Evolutionary conservation across 2,888 invertebrate species (phyloP).

Genomic region (Coenonympha arcania): DNA sequence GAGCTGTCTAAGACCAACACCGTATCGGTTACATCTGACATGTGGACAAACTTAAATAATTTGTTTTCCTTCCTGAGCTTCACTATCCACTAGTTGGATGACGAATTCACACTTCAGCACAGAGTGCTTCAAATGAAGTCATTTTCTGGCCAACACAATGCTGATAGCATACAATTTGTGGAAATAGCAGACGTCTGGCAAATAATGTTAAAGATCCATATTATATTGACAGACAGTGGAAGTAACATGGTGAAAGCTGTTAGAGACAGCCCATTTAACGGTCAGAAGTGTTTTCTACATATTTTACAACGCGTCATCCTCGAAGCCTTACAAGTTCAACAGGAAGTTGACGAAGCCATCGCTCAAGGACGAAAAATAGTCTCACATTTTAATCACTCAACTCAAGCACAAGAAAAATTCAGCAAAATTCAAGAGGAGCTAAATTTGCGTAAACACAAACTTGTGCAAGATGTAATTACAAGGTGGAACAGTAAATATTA

Average conservation of each 20-base stretch:
- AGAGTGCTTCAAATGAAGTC: too few species aligned
- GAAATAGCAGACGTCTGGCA: not conserved
- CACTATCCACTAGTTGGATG: too few species aligned
- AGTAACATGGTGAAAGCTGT: slow-evolving; percentile 10
- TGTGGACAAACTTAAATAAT: too few species aligned
- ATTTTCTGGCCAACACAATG: not conserved
- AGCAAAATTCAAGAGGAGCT: slow-evolving; percentile 2
- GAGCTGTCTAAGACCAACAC: not conserved
- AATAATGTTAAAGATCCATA: not conserved
- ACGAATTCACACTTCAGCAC: too few species aligned
- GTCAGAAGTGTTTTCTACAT: slow-evolving; percentile 10
- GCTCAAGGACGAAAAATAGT: not conserved
- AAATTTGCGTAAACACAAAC: slow-evolving; percentile 9
- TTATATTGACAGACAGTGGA: not conserved
- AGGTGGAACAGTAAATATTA: slow-evolving; percentile 2
- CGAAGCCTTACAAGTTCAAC: slow-evolving; percentile 2
- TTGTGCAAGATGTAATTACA: slow-evolving; percentile 10
- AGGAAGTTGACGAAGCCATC: slow-evolving; percentile 3
- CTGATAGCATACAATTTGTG: not conserved
- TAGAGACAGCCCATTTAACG: slow-evolving; percentile 9
- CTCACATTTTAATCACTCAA: slow-evolving; percentile 6
- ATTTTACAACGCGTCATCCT: slow-evolving; percentile 8
- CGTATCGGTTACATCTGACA: too few species aligned
- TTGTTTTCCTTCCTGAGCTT: too few species aligned
- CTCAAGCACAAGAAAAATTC: slow-evolving; percentile 11